Percentiles rank a stretch among this genome's conserved stretches.
Conservation (phyloP, 2,113 vertebrate genomes). For the Hyaena hyaena region DNA sequence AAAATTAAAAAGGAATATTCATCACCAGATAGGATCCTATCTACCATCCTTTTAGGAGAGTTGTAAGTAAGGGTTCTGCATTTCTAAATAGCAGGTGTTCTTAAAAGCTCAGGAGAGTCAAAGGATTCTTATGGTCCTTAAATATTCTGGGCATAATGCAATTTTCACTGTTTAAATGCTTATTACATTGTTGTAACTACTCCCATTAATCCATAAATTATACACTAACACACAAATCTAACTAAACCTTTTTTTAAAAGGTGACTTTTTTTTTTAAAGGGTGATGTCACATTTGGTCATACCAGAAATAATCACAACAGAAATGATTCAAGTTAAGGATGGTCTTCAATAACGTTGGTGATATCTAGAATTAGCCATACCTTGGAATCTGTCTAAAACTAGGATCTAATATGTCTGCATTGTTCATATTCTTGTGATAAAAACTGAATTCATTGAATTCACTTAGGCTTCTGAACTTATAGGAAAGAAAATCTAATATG, state of each 20-base stretch:
- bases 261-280: background rate
- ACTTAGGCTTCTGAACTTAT: background rate
- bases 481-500: background rate
- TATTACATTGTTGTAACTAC: constrained; percentile 15
- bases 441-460: background rate
- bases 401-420: background rate
- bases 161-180: constrained; percentile 34
- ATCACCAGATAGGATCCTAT: background rate
- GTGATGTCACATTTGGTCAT: background rate
- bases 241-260: background rate
- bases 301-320: background rate
- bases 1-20: background rate
- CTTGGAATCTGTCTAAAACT: constrained; percentile 32
- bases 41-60: background rate
- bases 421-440: background rate
- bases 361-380: background rate
- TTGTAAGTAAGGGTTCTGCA: background rate
- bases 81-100: background rate
- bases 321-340: constrained; percentile 14
- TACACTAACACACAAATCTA: background rate
- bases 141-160: background rate
- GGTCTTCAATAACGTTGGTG: background rate
- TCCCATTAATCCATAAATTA: background rate
- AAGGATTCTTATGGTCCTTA: background rate
- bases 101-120: background rate